These are phyloP conservation scores for Myocastor coypus DNA, from an alignment of 2,113 vertebrate species.

Conservation along the genomic window DNA sequence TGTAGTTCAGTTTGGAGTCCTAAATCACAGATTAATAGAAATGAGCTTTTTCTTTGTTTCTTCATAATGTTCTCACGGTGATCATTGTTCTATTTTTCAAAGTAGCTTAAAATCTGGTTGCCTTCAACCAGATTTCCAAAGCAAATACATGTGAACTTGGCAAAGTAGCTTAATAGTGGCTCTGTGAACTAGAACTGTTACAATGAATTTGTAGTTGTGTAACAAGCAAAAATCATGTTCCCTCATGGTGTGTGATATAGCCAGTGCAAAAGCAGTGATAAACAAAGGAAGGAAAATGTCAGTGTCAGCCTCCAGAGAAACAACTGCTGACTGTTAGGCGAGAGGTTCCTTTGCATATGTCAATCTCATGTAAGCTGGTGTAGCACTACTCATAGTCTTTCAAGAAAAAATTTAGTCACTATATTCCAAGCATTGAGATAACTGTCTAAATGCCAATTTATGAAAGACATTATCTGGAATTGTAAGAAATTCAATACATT, in stretches of 20 bases:
- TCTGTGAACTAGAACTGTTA: conserved; percentile 28
- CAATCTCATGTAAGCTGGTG: neutral
- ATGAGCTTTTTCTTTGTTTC: neutral
- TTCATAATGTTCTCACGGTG: neutral
- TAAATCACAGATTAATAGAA: neutral
- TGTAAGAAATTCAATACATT: neutral
- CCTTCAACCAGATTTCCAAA: conserved; percentile 21
- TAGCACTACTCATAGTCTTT: neutral
- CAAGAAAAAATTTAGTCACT: neutral
- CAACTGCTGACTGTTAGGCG: neutral
- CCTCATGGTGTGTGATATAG: neutral
- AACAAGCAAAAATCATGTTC: neutral
- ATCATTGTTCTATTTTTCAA: conserved; percentile 30
- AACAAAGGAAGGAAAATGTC: neutral
- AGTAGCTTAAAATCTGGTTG: conserved; percentile 20
- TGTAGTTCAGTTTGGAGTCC: neutral
- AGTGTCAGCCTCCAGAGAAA: neutral
- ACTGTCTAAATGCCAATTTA: neutral
- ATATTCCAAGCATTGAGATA: neutral
- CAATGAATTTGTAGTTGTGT: neutral
- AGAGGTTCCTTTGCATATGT: neutral
- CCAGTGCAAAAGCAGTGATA: neutral
- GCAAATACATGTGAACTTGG: conserved; percentile 20
- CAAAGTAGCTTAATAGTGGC: conserved; percentile 8
- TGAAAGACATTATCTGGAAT: neutral